Percentiles rank a stretch among this genome's conserved stretches.
Evolutionary conservation across 2,797 vertebrate species (phyloP).

Genomic region (Trematomus bernacchii): DNA sequence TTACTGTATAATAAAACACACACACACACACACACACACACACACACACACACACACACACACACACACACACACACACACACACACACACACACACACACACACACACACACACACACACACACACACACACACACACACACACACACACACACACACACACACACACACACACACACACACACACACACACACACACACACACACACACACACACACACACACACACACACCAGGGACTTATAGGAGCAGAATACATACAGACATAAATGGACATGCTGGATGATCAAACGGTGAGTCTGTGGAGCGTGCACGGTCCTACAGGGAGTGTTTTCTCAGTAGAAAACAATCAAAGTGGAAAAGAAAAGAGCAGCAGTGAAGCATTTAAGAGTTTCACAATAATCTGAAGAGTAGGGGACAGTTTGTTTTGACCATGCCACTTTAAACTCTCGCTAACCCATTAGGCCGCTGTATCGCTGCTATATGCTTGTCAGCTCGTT

Average conservation of each 20-base stretch:
- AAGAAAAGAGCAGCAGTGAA: conserved; percentile 32
- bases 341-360: conserved; percentile 39
- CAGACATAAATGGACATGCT: conserved; percentile 22
- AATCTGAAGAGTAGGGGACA: conserved; percentile 29
- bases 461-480: conserved; percentile 50
- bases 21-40: no score
- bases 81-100: no score
- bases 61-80: conserved; percentile 54
- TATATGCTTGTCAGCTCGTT: conserved; percentile 66
- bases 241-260: conserved; percentile 18
- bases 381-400: conserved; percentile 47
- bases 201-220: conserved; percentile 5
- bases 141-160: not conserved
- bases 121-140: conserved; percentile 22
- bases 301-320: conserved; percentile 21
- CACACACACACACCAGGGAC: not conserved
- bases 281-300: conserved; percentile 21
- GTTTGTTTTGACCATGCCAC: conserved; percentile 48
- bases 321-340: conserved; percentile 25
- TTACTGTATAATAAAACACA: no score
- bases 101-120: conserved; percentile 6
- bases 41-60: conserved; percentile 39
- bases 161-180: conserved; percentile 2
- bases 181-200: conserved; percentile 10
- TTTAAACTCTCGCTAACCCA: conserved; percentile 53